phyloP scores from a whole-genome alignment of 2,797 vertebrate genomes.

The Pseudomugil gertrudae region DNA sequence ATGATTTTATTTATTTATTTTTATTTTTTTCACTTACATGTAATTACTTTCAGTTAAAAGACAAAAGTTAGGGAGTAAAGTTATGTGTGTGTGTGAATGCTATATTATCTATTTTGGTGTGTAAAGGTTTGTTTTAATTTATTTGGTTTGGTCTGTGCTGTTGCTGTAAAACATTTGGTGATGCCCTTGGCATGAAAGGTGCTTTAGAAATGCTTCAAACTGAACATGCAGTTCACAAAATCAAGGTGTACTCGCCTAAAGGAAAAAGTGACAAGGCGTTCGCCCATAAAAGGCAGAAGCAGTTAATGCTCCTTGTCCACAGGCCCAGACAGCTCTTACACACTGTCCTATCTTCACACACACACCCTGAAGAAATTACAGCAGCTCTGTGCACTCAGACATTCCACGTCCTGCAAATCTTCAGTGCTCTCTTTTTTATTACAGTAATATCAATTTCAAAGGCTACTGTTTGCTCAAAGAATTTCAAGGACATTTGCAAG shows the following conservation, averaged over 20 bases:
- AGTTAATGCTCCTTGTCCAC: conserved; percentile 17
- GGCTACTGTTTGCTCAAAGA: neutral
- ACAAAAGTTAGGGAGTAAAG: too few species aligned
- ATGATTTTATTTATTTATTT: too few species aligned
- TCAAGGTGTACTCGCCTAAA: conserved; percentile 21
- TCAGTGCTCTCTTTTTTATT: neutral
- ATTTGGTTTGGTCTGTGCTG: too few species aligned
- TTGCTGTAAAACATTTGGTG: too few species aligned
- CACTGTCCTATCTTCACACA: conserved; percentile 13
- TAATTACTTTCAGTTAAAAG: too few species aligned
- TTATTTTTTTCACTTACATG: too few species aligned
- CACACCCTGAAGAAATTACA: conserved; percentile 28
- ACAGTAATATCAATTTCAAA: conserved; percentile 27
- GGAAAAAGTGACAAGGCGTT: conserved; percentile 25
- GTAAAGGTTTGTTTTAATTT: too few species aligned
- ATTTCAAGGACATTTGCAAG: conserved; percentile 14
- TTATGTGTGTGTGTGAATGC: too few species aligned
- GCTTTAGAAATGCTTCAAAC: conserved; percentile 7
- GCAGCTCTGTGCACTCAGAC: conserved; percentile 13
- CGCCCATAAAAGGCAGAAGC: conserved; percentile 41
- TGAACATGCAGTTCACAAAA: conserved; percentile 2
- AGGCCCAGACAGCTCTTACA: conserved; percentile 52
- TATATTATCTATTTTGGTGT: too few species aligned
- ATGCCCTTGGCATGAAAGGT: too few species aligned
- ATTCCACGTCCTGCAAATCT: neutral